These are phyloP conservation scores for Luperina nickerlii DNA, from an alignment of 2,888 invertebrate genomes.

Conservation along the genomic window DNA sequence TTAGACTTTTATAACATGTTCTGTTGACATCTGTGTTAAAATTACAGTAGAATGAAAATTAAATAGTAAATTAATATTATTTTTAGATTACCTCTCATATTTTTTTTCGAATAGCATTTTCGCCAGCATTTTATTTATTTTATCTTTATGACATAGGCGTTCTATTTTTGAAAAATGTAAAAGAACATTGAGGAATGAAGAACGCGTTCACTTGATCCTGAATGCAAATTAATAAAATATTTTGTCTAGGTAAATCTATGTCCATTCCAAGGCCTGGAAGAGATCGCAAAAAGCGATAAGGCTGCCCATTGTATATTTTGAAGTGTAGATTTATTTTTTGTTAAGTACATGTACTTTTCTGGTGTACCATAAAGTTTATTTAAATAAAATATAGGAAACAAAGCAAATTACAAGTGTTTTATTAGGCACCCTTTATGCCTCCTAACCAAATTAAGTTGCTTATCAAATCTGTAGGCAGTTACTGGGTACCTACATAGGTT, in stretches of 20 bases:
- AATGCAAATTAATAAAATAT: conserved; percentile 2
- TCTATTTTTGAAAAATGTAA: neutral
- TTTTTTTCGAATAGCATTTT: neutral
- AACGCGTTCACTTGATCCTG: neutral
- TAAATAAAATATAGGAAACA: neutral
- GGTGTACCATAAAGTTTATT: neutral
- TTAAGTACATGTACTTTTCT: neutral
- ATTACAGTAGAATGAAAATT: neutral
- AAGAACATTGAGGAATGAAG: neutral
- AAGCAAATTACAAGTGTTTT: conserved; percentile 13
- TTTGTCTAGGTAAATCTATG: neutral
- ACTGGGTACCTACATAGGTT: neutral
- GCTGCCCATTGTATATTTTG: neutral
- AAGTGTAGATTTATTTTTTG: neutral
- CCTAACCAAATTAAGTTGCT: neutral
- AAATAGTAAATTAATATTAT: neutral
- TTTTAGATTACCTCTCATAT: neutral
- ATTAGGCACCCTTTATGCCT: neutral
- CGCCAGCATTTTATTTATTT: neutral
- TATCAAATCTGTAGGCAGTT: neutral
- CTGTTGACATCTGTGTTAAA: neutral
- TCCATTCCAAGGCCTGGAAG: neutral
- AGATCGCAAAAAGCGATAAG: neutral
- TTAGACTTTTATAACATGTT: neutral
- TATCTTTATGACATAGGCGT: neutral